phyloP scores from a whole-genome alignment of 2,888 invertebrate genomes.

The Pachymerium ferrugineum region DNA sequence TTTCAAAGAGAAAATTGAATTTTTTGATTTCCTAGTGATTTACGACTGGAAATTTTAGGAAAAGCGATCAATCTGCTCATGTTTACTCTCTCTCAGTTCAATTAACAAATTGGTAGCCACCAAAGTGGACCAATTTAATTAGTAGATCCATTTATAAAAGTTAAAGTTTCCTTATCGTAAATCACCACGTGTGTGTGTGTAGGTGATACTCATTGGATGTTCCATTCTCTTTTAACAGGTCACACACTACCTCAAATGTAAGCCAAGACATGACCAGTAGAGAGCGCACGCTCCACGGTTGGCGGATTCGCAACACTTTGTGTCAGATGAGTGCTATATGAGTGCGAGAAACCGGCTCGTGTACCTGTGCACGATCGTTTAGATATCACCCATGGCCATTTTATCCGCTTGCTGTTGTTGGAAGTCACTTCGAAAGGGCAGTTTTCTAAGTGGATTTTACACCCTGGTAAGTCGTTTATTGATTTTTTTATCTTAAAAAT shows the following conservation, averaged over 20 bases:
- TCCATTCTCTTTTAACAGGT: not conserved
- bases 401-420: slow-evolving; percentile 72
- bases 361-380: slow-evolving; percentile 4
- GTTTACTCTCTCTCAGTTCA: no score
- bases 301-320: not conserved
- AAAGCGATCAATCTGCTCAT: no score
- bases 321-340: not conserved
- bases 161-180: no score
- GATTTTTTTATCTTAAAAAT: not conserved
- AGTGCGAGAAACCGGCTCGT: not conserved
- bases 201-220: not conserved
- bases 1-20: no score
- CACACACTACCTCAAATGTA: not conserved
- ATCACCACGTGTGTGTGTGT: no score
- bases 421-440: slow-evolving; percentile 66
- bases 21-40: no score
- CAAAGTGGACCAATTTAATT: no score
- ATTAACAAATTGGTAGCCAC: no score
- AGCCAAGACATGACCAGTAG: not conserved
- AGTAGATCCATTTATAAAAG: no score
- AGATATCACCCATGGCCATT: slow-evolving; percentile 63
- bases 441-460: slow-evolving; percentile 66
- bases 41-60: no score
- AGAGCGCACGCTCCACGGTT: not conserved
- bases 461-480: slow-evolving; percentile 57